These are phyloP conservation scores for Falcunculus frontatus DNA, from an alignment of 2,113 vertebrate species.

Conservation along the genomic window DNA sequence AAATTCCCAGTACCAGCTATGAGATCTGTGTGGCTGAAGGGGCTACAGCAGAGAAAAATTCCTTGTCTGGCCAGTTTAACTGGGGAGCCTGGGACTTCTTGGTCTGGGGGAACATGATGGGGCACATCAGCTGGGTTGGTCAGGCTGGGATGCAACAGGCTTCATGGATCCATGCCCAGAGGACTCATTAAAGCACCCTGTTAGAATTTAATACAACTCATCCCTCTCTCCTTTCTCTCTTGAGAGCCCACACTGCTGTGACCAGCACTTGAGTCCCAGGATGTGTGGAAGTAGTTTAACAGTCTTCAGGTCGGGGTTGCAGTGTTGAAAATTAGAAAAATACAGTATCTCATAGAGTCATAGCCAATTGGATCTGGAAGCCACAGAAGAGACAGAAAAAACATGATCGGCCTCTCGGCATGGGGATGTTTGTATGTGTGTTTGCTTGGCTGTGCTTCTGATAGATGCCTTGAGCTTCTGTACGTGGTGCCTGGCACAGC, in stretches of 20 bases:
- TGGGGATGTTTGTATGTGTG: background rate
- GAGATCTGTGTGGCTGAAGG: background rate
- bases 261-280: rapidly evolving
- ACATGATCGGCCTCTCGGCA: background rate
- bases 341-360: background rate
- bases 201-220: background rate
- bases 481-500: background rate
- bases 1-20: background rate
- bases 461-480: background rate
- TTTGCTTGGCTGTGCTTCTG: background rate
- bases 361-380: background rate
- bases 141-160: background rate
- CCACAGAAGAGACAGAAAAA: background rate
- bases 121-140: no score
- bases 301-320: background rate
- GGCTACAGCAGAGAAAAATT: background rate
- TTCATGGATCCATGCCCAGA: background rate
- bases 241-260: background rate
- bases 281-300: background rate
- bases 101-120: background rate
- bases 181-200: background rate
- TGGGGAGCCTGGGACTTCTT: background rate
- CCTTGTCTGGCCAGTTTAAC: background rate
- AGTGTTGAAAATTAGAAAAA: background rate
- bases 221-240: background rate